These are phyloP conservation scores for Theretra japonica DNA, from an alignment of 2,888 invertebrate species.

Conservation along the genomic window DNA sequence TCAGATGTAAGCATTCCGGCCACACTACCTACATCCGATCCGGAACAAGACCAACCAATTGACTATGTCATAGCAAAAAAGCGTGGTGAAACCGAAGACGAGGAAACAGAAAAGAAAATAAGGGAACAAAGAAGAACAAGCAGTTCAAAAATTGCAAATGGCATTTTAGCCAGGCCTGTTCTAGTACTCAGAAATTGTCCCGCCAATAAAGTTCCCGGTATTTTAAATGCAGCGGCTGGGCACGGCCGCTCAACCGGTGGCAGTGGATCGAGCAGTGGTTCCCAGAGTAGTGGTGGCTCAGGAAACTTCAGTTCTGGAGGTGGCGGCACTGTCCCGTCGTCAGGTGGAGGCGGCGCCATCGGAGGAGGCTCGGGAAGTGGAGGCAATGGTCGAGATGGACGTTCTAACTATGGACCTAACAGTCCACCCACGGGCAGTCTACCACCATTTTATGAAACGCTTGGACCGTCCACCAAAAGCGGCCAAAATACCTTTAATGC, in stretches of 20 bases:
- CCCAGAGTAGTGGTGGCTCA: constrained; percentile 79
- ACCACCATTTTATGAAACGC: constrained; percentile 95
- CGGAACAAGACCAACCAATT: constrained; percentile 94
- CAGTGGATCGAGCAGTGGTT: constrained; percentile 79
- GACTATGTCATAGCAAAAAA: constrained; percentile 95
- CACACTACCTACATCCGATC: constrained; percentile 82
- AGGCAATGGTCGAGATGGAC: constrained; percentile 91
- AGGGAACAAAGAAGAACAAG: constrained; percentile 88
- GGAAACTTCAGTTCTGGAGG: constrained; percentile 84
- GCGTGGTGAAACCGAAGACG: constrained; percentile 87
- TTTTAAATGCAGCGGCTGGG: constrained; percentile 90
- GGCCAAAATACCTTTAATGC: constrained; percentile 91
- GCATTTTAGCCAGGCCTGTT: constrained; percentile 80
- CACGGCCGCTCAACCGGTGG: constrained; percentile 89
- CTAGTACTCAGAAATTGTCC: constrained; percentile 84
- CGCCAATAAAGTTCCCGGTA: constrained; percentile 86
- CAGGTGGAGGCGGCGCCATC: constrained; percentile 86
- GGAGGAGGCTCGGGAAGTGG: constrained; percentile 91
- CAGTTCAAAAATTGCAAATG: constrained; percentile 87
- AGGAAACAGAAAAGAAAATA: constrained; percentile 88
- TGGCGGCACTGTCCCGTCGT: constrained; percentile 83
- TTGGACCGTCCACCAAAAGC: constrained; percentile 87
- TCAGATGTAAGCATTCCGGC: constrained; percentile 81
- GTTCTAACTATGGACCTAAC: constrained; percentile 94
- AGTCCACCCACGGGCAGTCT: constrained; percentile 94